A percentile compares a stretch with the other conserved stretches of the same genome.
These are phyloP conservation scores for Paragorgia papillata DNA, from an alignment of 92 coral and sea anemone species.

Conservation along the genomic window DNA sequence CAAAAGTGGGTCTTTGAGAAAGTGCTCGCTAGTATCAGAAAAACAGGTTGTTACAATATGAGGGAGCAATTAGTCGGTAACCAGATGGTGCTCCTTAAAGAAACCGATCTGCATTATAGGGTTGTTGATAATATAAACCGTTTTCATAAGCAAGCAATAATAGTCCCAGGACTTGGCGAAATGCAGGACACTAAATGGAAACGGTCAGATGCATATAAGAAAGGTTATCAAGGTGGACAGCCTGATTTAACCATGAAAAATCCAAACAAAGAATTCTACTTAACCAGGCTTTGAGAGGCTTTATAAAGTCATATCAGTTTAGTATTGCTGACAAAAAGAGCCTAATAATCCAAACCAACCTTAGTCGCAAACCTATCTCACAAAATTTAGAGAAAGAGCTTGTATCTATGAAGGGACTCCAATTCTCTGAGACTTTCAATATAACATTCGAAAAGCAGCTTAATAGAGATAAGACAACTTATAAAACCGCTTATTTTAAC, in stretches of 20 bases:
- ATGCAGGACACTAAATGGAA: neutral
- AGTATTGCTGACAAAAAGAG: no score
- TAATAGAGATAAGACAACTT: no score
- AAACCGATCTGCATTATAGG: slow-evolving; percentile 1
- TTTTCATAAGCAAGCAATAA: neutral
- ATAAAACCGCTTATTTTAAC: no score
- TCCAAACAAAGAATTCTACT: neutral
- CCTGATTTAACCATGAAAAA: slow-evolving; percentile 31
- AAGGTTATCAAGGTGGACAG: slow-evolving; percentile 25
- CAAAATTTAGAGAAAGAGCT: no score
- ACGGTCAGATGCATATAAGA: neutral
- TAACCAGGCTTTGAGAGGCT: no score
- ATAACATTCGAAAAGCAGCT: no score
- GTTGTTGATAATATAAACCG: slow-evolving; percentile 2
- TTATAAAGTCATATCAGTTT: no score
- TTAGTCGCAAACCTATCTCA: no score
- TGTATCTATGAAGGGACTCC: no score
- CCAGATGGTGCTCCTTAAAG: neutral
- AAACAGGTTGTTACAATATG: neutral
- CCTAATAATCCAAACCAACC: no score
- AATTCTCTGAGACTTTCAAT: no score
- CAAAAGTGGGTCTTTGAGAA: no score
- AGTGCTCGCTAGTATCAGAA: neutral
- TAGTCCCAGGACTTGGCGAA: slow-evolving; percentile 19
- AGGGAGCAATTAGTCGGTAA: neutral